Evolutionary conservation across 2,797 vertebrate genomes (phyloP).

Genomic region (Pelobates cultripes): DNA sequence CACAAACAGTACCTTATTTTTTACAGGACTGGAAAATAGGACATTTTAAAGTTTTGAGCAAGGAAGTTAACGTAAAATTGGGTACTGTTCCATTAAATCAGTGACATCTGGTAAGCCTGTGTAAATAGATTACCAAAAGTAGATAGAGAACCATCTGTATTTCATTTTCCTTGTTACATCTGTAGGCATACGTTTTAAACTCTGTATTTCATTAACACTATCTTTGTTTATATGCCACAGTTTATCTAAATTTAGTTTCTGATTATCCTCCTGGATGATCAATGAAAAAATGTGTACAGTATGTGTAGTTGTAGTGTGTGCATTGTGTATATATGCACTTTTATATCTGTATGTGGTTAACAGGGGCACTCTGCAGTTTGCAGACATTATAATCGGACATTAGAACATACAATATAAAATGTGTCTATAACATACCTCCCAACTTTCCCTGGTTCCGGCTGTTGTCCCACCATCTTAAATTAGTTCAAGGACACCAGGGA

Average conservation of each 20-base stretch:
- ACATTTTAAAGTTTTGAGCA: slow-evolving; percentile 35
- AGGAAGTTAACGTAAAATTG: slow-evolving; percentile 50
- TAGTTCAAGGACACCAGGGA: no score
- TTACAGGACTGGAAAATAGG: slow-evolving; percentile 16
- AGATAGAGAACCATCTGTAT: slow-evolving; percentile 56
- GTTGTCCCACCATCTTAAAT: no score
- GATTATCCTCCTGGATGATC: slow-evolving; percentile 22
- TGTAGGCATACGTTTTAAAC: slow-evolving; percentile 36
- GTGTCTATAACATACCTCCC: no score
- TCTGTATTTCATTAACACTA: slow-evolving; percentile 40
- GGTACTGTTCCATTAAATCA: slow-evolving; percentile 55
- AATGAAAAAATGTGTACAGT: no score
- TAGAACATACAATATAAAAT: no score
- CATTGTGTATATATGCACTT: no score
- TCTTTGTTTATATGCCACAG: slow-evolving; percentile 24
- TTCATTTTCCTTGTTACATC: slow-evolving; percentile 50
- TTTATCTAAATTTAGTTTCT: slow-evolving; percentile 39
- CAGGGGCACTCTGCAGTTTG: no score
- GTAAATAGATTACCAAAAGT: slow-evolving; percentile 55
- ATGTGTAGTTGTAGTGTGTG: no score
- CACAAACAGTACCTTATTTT: background rate
- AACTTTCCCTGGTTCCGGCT: no score
- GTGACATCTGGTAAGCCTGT: slow-evolving; percentile 56
- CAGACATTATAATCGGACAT: no score
- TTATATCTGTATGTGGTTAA: no score